Conservation (phyloP, 2,888 invertebrate genomes). For the Congeria kusceri region DNA sequence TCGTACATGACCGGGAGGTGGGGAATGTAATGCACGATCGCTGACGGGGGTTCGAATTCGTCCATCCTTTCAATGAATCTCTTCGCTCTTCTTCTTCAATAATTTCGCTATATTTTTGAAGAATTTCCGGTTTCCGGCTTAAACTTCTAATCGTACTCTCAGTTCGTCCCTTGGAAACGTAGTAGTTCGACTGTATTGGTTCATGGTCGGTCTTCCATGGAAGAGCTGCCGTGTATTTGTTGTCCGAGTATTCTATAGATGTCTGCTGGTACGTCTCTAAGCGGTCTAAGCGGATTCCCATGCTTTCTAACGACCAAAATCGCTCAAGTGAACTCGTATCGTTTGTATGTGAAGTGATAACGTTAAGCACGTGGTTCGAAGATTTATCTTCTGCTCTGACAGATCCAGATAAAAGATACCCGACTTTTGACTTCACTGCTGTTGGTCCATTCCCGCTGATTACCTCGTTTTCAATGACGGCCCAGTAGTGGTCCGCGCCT, state of each 20-base stretch:
- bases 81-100: slow-evolving; percentile 10
- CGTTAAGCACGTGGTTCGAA: slow-evolving; percentile 21
- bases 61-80: slow-evolving; percentile 19
- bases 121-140: slow-evolving; percentile 17
- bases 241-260: slow-evolving; percentile 2
- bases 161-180: slow-evolving; percentile 2
- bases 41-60: not conserved
- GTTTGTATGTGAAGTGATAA: slow-evolving; percentile 8
- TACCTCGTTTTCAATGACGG: too few relatives aligned
- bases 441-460: slow-evolving; percentile 7
- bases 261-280: not conserved
- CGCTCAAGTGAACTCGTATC: slow-evolving; percentile 8
- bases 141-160: slow-evolving; percentile 20
- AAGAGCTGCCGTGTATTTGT: slow-evolving; percentile 14
- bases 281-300: slow-evolving; percentile 11
- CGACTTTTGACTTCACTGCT: not conserved
- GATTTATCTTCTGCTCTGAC: not conserved
- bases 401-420: slow-evolving; percentile 9
- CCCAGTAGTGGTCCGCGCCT: too few relatives aligned
- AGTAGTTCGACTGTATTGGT: slow-evolving; percentile 21
- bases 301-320: slow-evolving; percentile 40
- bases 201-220: slow-evolving; percentile 34
- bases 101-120: slow-evolving; percentile 26
- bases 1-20: slow-evolving; percentile 23
- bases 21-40: slow-evolving; percentile 46